A percentile compares a stretch with the other conserved stretches of the same genome.
phyloP scores from a whole-genome alignment of 2,113 vertebrate genomes.

The Cyrtonyx montezumae region DNA sequence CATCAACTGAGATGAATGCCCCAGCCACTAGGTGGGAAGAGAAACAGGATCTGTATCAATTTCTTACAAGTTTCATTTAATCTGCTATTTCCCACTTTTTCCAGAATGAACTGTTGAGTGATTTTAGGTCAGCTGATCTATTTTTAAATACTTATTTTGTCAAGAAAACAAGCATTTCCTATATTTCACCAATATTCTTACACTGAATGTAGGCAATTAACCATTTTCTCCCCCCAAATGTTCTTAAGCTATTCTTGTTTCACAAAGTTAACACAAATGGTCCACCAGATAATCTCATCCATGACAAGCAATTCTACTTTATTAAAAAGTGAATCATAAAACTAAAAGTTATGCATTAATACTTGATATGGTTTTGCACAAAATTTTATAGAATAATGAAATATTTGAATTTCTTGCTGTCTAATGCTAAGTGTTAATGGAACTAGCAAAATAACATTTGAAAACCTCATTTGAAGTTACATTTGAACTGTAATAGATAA shows the following conservation, averaged over 20 bases:
- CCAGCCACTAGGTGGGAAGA: background rate
- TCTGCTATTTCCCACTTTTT: background rate
- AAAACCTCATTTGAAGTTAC: background rate
- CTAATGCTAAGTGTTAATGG: background rate
- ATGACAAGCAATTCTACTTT: background rate
- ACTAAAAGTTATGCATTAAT: background rate
- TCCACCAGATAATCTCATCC: background rate
- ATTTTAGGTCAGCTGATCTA: background rate
- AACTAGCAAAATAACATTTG: background rate
- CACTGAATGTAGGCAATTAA: background rate
- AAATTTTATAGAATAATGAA: background rate
- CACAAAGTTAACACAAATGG: background rate
- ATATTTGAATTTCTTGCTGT: background rate
- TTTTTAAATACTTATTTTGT: background rate
- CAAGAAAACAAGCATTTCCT: background rate
- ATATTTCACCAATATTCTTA: background rate
- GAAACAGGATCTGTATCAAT: background rate
- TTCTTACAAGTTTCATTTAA: slow-evolving; percentile 13
- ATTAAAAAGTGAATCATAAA: background rate
- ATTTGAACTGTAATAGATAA: background rate
- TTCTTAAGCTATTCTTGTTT: background rate
- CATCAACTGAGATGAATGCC: background rate
- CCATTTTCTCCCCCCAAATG: background rate
- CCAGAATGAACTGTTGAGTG: background rate
- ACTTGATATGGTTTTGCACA: background rate